Conservation (phyloP, 2,113 vertebrate genomes). For the Electrona antarctica region DNA sequence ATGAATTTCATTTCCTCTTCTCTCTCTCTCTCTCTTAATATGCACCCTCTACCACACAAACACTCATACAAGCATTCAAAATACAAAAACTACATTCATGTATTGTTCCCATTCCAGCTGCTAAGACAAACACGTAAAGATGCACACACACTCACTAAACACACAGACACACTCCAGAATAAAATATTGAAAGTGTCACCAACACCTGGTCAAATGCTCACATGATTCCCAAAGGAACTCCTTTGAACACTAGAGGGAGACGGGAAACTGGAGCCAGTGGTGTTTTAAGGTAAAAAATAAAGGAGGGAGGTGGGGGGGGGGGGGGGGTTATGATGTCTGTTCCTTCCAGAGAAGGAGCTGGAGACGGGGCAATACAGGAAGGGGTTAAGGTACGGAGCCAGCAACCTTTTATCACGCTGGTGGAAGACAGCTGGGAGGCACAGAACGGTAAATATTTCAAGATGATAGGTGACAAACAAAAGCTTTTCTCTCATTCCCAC, state of each 20-base stretch:
- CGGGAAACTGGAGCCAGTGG: constrained; percentile 38
- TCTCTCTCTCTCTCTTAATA: constrained; percentile 18
- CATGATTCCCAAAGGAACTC: constrained; percentile 65
- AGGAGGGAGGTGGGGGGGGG: too few species aligned
- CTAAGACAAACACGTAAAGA: constrained; percentile 64
- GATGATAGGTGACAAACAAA: constrained; percentile 82
- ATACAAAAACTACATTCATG: constrained; percentile 52
- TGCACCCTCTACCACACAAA: constrained; percentile 60
- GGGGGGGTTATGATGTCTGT: constrained; percentile 59
- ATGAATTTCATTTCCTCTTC: constrained; percentile 74
- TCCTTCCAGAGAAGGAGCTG: constrained; percentile 47
- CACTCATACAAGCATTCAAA: constrained; percentile 51
- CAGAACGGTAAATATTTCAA: constrained; percentile 80
- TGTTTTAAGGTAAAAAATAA: constrained; percentile 52
- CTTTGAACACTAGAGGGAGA: constrained; percentile 56
- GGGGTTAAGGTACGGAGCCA: constrained; percentile 72
- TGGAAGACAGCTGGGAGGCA: constrained; percentile 70
- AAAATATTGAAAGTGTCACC: constrained; percentile 72
- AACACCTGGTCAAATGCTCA: constrained; percentile 77
- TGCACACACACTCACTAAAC: constrained; percentile 63
- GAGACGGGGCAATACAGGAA: constrained; percentile 60
- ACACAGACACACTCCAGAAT: constrained; percentile 65
- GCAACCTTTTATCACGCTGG: constrained; percentile 78
- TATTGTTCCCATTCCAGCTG: constrained; percentile 57
- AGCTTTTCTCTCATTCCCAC: constrained; percentile 78